These are phyloP conservation scores for Neogale vison DNA, from an alignment of 2,113 vertebrate species.

Conservation along the genomic window DNA sequence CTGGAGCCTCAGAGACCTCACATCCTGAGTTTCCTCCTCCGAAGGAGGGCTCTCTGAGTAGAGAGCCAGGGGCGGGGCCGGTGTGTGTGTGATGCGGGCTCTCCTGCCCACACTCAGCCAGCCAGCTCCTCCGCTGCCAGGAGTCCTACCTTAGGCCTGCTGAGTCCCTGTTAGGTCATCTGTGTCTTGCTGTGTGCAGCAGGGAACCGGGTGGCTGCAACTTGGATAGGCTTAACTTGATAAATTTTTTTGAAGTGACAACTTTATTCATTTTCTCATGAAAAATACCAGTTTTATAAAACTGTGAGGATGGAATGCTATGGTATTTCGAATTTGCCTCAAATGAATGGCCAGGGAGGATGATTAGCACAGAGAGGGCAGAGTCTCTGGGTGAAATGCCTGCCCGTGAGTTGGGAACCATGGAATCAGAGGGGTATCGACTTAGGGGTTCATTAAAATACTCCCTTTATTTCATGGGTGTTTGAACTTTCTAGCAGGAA, in stretches of 20 bases:
- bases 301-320: background rate
- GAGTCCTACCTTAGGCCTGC: background rate
- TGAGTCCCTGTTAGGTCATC: too few species aligned
- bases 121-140: background rate
- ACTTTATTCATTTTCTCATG: background rate
- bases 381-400: background rate
- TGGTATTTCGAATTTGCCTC: background rate
- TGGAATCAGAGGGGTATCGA: background rate
- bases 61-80: background rate
- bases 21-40: background rate
- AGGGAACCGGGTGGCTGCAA: background rate
- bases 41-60: background rate
- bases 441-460: background rate
- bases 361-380: background rate
- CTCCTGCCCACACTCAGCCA: background rate
- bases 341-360: background rate
- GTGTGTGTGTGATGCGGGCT: too few species aligned
- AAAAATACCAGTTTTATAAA: constrained; percentile 28
- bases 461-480: background rate
- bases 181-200: background rate
- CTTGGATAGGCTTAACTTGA: background rate
- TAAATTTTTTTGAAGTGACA: background rate
- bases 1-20: background rate
- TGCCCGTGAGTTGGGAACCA: background rate
- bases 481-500: background rate